Percentiles rank a stretch among this genome's conserved stretches.
phyloP scores from a whole-genome alignment of 2,797 vertebrate species.

The Danio albolineatus region DNA sequence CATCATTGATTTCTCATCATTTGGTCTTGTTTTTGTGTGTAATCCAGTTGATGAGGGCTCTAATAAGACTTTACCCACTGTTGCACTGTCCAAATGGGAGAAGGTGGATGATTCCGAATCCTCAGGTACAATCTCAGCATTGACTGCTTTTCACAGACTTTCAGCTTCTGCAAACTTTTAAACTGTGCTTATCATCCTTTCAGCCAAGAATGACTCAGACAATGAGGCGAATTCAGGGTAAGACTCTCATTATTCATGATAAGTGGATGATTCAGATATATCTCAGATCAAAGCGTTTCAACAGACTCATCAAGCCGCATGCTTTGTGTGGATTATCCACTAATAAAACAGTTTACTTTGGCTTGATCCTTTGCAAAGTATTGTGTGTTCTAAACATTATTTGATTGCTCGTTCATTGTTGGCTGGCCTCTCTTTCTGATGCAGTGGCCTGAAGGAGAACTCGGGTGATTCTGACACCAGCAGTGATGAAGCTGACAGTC shows the following conservation, averaged over 20 bases:
- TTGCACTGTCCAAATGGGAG: slow-evolving; percentile 85
- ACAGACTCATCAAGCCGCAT: not conserved
- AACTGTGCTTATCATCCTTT: not conserved
- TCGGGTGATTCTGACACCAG: slow-evolving; percentile 73
- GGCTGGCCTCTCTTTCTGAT: not conserved
- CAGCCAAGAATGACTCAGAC: slow-evolving; percentile 48
- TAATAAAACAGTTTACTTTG: slow-evolving; percentile 4
- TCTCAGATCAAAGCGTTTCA: not conserved
- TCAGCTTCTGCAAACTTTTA: not conserved
- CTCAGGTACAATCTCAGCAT: slow-evolving; percentile 47
- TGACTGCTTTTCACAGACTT: not conserved
- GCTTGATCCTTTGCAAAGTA: not conserved
- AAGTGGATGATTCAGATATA: not conserved
- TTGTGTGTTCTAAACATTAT: not conserved
- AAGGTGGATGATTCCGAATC: slow-evolving; percentile 69
- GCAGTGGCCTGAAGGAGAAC: slow-evolving; percentile 64
- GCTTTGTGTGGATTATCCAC: not conserved
- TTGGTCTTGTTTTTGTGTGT: slow-evolving; percentile 33
- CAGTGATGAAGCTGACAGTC: slow-evolving; percentile 73
- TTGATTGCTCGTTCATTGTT: not conserved
- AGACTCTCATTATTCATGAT: not conserved
- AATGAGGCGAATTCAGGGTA: slow-evolving; percentile 31
- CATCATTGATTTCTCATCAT: not conserved
- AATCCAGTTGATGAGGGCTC: slow-evolving; percentile 75
- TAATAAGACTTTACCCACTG: slow-evolving; percentile 64